phyloP scores from a whole-genome alignment of 2,797 vertebrate genomes.

The Eleutherodactylus coqui region DNA sequence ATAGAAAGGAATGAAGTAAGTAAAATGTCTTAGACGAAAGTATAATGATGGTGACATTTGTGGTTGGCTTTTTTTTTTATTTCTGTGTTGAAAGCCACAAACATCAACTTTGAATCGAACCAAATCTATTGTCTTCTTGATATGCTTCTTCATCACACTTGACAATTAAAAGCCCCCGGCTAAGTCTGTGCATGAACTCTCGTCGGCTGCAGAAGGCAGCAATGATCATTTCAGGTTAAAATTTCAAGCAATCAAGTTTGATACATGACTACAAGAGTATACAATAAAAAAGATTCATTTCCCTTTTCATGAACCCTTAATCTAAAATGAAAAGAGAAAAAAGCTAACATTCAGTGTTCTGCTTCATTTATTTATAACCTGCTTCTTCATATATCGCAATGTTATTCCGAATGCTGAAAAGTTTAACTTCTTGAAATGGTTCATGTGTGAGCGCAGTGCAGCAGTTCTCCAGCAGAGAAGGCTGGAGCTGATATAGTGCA shows the following conservation, averaged over 20 bases:
- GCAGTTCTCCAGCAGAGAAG: slow-evolving; percentile 4
- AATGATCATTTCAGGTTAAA: slow-evolving; percentile 56
- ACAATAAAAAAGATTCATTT: slow-evolving; percentile 45
- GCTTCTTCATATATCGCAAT: slow-evolving; percentile 18
- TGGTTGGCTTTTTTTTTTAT: slow-evolving; percentile 39
- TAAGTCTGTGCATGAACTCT: slow-evolving; percentile 56
- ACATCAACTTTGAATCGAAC: slow-evolving; percentile 49
- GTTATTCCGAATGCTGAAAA: neutral
- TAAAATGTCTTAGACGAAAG: slow-evolving; percentile 40
- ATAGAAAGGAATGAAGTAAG: slow-evolving; percentile 23
- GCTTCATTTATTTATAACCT: slow-evolving; percentile 34
- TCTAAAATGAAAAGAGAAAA: slow-evolving; percentile 6
- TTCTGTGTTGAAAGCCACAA: slow-evolving; percentile 38
- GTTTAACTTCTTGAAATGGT: slow-evolving; percentile 27
- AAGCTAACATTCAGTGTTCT: neutral
- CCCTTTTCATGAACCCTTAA: slow-evolving; percentile 23
- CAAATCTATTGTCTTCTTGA: slow-evolving; percentile 51
- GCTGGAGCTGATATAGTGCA: neutral
- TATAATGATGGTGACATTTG: slow-evolving; percentile 46
- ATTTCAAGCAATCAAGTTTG: slow-evolving; percentile 49
- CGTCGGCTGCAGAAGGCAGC: slow-evolving; percentile 47
- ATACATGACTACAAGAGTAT: slow-evolving; percentile 40
- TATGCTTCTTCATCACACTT: slow-evolving; percentile 51
- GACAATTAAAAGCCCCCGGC: slow-evolving; percentile 60
- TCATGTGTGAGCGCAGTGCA: neutral